Evolutionary conservation across 2,113 vertebrate species (phyloP).

Genomic region (Halichoeres trimaculatus): DNA sequence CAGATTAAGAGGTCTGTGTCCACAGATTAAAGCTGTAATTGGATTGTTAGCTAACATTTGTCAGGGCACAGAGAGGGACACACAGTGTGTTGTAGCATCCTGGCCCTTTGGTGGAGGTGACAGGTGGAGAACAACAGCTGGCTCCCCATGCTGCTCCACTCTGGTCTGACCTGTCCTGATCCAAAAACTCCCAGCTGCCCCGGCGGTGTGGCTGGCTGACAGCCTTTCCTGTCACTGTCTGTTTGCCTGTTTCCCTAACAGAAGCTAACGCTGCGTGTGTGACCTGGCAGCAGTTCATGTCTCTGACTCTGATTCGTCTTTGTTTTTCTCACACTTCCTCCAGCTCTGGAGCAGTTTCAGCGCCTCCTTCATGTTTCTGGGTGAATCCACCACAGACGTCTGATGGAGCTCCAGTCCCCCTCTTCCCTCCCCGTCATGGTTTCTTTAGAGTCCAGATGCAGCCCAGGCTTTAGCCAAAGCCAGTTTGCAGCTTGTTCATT

Average conservation of each 20-base stretch:
- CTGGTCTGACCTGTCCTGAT: conserved; percentile 45
- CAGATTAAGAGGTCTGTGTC: background rate
- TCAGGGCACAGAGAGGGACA: conserved; percentile 48
- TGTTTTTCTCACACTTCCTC: background rate
- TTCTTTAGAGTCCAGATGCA: no score
- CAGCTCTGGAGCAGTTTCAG: no score
- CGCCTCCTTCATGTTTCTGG: no score
- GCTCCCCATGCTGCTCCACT: conserved; percentile 46
- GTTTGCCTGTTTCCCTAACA: background rate
- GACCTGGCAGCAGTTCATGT: no score
- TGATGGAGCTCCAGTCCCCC: no score
- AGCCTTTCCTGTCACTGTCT: background rate
- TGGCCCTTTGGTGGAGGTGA: conserved; percentile 50
- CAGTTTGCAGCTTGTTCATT: no score
- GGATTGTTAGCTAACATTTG: conserved; percentile 65
- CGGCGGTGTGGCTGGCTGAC: conserved; percentile 14
- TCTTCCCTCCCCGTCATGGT: no score
- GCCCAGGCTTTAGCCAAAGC: no score
- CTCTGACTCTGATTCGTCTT: no score
- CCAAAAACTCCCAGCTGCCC: conserved; percentile 50
- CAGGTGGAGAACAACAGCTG: conserved; percentile 77
- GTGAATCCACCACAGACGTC: no score
- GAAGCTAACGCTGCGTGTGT: background rate
- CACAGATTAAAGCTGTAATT: conserved; percentile 52
- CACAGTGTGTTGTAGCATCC: conserved; percentile 23